Evolutionary conservation across 2,797 vertebrate genomes (phyloP).

Genomic region (Melanitta fusca): DNA sequence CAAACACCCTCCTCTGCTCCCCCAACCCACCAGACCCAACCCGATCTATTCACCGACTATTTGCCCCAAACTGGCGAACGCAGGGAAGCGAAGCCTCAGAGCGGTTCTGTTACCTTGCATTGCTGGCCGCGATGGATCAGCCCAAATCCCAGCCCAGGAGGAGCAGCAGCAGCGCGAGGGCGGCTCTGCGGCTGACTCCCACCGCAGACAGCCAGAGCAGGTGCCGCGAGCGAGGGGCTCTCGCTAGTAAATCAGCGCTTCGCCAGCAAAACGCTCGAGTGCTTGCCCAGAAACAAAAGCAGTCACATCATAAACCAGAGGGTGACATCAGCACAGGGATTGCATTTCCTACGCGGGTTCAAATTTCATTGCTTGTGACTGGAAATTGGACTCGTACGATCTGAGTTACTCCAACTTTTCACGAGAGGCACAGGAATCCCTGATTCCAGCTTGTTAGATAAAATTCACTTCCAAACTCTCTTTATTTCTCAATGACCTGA

Average conservation of each 20-base stretch:
- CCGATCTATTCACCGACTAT: rapidly evolving
- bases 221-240: background rate
- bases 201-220: background rate
- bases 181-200: background rate
- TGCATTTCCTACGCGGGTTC: constrained; percentile 52
- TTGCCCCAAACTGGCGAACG: background rate
- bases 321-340: constrained; percentile 63
- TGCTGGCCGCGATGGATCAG: rapidly evolving
- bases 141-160: rapidly evolving
- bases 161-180: rapidly evolving
- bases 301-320: constrained; percentile 48
- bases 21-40: background rate
- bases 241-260: constrained; percentile 3
- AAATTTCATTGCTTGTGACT: constrained; percentile 63
- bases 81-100: no score
- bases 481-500: background rate
- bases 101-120: constrained; percentile 46
- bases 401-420: constrained; percentile 26
- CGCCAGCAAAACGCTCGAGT: background rate
- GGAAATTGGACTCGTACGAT: constrained; percentile 29
- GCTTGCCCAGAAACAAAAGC: constrained; percentile 59
- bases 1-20: background rate
- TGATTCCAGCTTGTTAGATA: background rate
- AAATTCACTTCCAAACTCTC: background rate
- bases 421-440: background rate